phyloP scores from a whole-genome alignment of 2,888 invertebrate genomes.

The Leucania comma region DNA sequence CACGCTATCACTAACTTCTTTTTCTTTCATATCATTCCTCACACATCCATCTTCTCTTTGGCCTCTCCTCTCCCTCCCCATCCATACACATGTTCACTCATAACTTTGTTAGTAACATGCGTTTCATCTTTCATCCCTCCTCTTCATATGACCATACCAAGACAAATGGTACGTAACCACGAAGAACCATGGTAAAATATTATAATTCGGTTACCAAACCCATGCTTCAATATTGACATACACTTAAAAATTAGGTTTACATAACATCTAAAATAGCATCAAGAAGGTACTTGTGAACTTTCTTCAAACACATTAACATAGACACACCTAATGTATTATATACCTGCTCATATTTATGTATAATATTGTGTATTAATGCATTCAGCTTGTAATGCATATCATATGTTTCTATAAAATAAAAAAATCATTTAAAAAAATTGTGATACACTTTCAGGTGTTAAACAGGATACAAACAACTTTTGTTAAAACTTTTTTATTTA shows the following conservation, averaged over 20 bases:
- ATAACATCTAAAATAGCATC: not conserved
- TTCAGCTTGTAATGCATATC: no score
- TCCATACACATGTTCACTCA: no score
- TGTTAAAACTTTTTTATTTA: not conserved
- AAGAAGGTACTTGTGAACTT: constrained; percentile 17
- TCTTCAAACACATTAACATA: constrained; percentile 32
- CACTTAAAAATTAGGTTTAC: not conserved
- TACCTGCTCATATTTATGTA: constrained; percentile 15
- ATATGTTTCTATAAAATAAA: no score
- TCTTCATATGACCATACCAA: no score
- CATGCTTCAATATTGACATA: not conserved
- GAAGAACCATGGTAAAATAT: not conserved
- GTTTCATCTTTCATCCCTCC: no score
- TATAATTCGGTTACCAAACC: not conserved
- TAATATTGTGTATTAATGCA: no score
- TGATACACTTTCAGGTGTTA: constrained; percentile 24
- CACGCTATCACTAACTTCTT: no score
- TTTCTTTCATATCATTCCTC: no score
- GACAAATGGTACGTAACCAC: not conserved
- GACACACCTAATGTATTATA: constrained; percentile 17
- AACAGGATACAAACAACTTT: not conserved
- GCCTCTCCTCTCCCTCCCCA: no score
- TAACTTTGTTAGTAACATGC: no score
- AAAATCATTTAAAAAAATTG: not conserved
- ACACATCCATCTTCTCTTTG: no score